These are phyloP conservation scores for Oscheius sp. DNA, from an alignment of 1,140 invertebrate species.

Conservation along the genomic window DNA sequence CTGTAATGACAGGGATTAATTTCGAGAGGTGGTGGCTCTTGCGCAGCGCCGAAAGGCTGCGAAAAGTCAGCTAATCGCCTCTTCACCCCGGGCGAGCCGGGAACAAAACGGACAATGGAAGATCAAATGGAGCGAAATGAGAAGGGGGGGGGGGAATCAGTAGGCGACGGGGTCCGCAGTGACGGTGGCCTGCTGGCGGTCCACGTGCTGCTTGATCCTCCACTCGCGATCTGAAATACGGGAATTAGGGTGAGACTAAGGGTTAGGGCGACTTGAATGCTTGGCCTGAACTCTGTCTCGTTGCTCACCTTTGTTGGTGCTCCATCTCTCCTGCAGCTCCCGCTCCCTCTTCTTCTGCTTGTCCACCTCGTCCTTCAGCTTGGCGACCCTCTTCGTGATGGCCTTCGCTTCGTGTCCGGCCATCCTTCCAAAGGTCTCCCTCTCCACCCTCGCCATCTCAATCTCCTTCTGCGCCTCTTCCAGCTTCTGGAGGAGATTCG, in stretches of 20 bases:
- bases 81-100: neutral
- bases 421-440: conserved; percentile 73
- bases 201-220: conserved; percentile 51
- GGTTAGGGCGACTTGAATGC: neutral
- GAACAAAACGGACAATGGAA: neutral
- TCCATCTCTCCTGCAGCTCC: conserved; percentile 77
- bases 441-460: conserved; percentile 87
- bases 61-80: conserved; percentile 6
- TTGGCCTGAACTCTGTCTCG: too few relatives aligned
- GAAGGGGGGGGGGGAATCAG: neutral
- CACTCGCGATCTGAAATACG: conserved; percentile 47
- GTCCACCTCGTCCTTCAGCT: conserved; percentile 62
- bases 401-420: conserved; percentile 81
- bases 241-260: neutral
- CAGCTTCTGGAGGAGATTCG: conserved; percentile 43
- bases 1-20: conserved; percentile 5
- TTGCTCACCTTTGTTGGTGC: conserved; percentile 46
- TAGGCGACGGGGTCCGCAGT: conserved; percentile 42
- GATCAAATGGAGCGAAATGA: neutral
- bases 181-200: conserved; percentile 40
- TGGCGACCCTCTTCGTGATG: conserved; percentile 74
- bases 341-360: conserved; percentile 86
- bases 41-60: neutral
- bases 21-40: neutral
- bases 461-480: conserved; percentile 84